Conservation (phyloP, 2,888 invertebrate species). For the Protophormia terraenovae region DNA sequence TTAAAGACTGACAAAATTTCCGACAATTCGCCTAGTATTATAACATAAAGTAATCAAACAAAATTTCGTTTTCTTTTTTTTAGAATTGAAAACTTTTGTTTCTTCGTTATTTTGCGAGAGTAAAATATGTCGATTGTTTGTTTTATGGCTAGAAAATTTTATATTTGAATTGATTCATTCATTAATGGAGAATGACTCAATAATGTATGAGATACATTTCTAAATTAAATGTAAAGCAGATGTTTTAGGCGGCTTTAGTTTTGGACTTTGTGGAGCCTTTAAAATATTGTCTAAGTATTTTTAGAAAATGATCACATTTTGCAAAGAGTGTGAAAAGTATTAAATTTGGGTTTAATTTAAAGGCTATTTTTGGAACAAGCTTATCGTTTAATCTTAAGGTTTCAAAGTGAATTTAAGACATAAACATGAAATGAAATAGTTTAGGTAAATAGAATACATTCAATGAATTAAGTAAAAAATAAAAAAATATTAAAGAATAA, state of each 20-base stretch:
- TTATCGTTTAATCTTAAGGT: no score
- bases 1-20: conserved; percentile 39
- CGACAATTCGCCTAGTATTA: conserved; percentile 37
- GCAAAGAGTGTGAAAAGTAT: background rate
- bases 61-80: background rate
- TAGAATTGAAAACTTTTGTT: background rate
- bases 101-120: background rate
- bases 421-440: no score
- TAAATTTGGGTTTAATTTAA: no score
- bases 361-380: no score
- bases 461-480: no score
- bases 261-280: conserved; percentile 15
- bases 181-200: conserved; percentile 27
- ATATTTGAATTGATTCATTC: conserved; percentile 61
- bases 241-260: conserved; percentile 24
- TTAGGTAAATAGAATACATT: no score
- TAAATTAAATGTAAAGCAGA: conserved; percentile 56
- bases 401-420: no score
- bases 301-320: conserved; percentile 32
- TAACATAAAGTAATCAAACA: conserved; percentile 10
- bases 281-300: background rate
- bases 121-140: background rate
- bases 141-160: background rate
- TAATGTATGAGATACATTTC: background rate
- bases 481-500: no score